phyloP scores from a whole-genome alignment of 2,113 vertebrate genomes.

The Scolopax mira region DNA sequence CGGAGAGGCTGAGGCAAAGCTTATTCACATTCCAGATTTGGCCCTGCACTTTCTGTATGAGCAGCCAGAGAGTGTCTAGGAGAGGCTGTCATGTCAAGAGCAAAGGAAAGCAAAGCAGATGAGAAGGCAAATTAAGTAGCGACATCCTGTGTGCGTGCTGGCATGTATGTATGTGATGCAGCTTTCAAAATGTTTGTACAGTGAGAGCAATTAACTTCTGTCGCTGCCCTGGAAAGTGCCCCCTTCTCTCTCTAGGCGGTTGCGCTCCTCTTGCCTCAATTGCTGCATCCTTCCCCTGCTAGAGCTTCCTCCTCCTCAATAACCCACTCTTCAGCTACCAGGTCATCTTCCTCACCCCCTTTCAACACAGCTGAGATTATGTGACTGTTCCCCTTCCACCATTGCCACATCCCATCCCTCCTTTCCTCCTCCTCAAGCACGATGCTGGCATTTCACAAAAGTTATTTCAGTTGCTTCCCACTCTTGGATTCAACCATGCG shows the following conservation, averaged over 20 bases:
- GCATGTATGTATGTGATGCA: background rate
- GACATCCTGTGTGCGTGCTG: background rate
- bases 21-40: background rate
- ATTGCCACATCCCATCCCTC: background rate
- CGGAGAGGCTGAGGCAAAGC: background rate
- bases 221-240: background rate
- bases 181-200: background rate
- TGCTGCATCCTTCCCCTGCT: background rate
- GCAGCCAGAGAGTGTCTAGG: background rate
- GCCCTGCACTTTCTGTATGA: background rate
- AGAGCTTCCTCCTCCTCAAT: background rate
- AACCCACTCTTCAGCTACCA: background rate
- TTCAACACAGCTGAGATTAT: background rate
- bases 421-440: conserved; percentile 48
- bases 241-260: background rate
- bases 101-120: background rate
- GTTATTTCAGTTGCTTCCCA: conserved; percentile 61
- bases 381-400: background rate
- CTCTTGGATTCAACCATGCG: conserved; percentile 22
- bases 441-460: conserved; percentile 55
- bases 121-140: background rate
- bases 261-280: background rate
- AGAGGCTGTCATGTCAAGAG: background rate
- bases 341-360: background rate
- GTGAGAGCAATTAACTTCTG: background rate